These are phyloP conservation scores for Chesias legatella DNA, from an alignment of 2,888 invertebrate genomes.

Conservation along the genomic window DNA sequence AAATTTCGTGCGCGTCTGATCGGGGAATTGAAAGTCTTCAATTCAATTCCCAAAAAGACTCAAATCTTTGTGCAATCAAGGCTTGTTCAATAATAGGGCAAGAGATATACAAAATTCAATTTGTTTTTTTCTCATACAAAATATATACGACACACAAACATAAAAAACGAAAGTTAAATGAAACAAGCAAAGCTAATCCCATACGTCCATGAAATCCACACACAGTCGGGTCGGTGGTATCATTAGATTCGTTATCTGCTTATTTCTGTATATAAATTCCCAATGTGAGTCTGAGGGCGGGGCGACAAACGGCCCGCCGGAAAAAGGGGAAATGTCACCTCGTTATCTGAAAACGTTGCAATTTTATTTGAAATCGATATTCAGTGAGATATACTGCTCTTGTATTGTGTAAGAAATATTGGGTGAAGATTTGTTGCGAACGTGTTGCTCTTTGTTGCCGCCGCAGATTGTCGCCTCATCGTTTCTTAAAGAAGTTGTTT, in stretches of 20 bases:
- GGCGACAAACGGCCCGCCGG: slow-evolving; percentile 61
- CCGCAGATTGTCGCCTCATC: slow-evolving; percentile 1
- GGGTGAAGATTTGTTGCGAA: slow-evolving; percentile 34
- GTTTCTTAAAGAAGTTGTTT: background rate
- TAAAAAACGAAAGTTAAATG: background rate
- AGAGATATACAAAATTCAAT: no score
- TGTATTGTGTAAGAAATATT: slow-evolving; percentile 39
- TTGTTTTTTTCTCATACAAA: no score
- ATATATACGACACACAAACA: no score
- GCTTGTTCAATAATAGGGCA: no score
- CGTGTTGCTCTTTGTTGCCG: slow-evolving; percentile 33
- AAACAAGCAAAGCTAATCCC: background rate
- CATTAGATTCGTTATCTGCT: slow-evolving; percentile 77
- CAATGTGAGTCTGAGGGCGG: slow-evolving; percentile 53
- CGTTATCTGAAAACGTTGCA: slow-evolving; percentile 80
- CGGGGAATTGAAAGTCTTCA: no score
- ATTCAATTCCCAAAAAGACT: no score
- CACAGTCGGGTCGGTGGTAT: slow-evolving; percentile 35
- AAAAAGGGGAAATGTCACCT: slow-evolving; percentile 77
- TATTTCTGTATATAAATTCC: slow-evolving; percentile 78
- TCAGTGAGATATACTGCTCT: slow-evolving; percentile 61
- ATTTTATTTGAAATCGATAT: slow-evolving; percentile 81
- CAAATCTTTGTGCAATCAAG: no score
- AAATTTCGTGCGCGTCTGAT: no score
- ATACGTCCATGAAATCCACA: slow-evolving; percentile 9